These are phyloP conservation scores for Cryptotis parvus DNA, from an alignment of 2,113 vertebrate species.

Conservation along the genomic window DNA sequence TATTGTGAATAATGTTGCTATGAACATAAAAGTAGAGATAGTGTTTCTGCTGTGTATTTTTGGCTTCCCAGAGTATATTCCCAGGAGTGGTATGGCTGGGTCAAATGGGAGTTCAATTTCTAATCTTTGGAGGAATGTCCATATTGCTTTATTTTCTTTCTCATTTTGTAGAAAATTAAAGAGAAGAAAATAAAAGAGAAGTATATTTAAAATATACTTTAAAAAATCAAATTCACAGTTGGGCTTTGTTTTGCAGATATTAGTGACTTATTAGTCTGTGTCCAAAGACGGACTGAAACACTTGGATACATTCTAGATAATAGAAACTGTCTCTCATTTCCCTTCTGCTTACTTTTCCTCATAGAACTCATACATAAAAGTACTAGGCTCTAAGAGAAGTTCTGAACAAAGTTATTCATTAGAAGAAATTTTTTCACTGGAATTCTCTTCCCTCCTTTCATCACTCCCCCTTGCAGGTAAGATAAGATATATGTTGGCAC, in stretches of 20 bases:
- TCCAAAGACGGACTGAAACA: constrained; percentile 5
- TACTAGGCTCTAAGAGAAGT: background rate
- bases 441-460: constrained; percentile 7
- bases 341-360: background rate
- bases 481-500: background rate
- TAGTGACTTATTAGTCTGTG: background rate
- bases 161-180: constrained; percentile 3
- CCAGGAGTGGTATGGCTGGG: no score
- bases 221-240: background rate
- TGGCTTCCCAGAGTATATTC: no score
- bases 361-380: constrained; percentile 23
- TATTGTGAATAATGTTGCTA: no score
- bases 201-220: no score
- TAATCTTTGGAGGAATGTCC: constrained; percentile 28
- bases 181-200: constrained; percentile 21
- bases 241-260: constrained; percentile 52
- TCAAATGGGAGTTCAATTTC: constrained; percentile 1
- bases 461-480: background rate
- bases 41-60: no score
- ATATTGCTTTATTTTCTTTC: constrained; percentile 51
- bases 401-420: constrained; percentile 36
- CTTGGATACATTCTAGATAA: constrained; percentile 32
- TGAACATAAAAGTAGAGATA: no score
- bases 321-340: background rate
- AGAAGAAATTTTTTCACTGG: constrained; percentile 19